Evolutionary conservation across 2,113 vertebrate genomes (phyloP), one percentile per base, ranked within the genome.

Genomic region (Phyllostomus hastatus): DNA sequence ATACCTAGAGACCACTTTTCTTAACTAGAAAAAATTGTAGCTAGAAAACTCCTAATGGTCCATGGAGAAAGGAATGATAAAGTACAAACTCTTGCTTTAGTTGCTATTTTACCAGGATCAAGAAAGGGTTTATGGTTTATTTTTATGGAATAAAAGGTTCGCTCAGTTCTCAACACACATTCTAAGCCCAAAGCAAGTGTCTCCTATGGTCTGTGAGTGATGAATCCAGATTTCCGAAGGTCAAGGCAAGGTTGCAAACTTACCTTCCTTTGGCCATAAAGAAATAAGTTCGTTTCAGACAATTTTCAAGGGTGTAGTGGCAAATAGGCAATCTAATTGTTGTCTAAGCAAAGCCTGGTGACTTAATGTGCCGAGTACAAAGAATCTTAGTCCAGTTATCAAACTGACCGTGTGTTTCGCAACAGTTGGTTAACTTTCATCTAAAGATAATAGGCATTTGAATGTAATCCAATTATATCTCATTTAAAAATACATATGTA

Each of bases 161-260:
- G 33, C 17, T 10, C 35, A 8, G 15, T 94, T 94, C 43, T 90
- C 76, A 84, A 79, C 64, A 75, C 41, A 88, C 41, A 88, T 84
- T 94, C 57, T 87, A 66, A 96, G 89, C 79, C 75, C 70, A 96
- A 85, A 94, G 76, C 54, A 69, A 94, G 67, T 48, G 54, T 94
- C 81, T 92, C 88, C 5, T 24, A 81, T 85, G 91, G 48, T 91
- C 84, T 94, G 57, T 94, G 89, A 97, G 48, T 91, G 88, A 96
- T 88, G 79, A 90, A 94, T 96, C 91, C 54, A 90, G 81, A 96
- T 93, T 88, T 94, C 48, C 16, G 92, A 94, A 96, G 91, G 73
- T 94, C 85, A 96, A 19, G 12, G 33, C 72, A 64, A 20, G 43
- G 20, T 41, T 94, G 31, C 95, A 95, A 95, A 95, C 85, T 82